Percentiles rank a stretch among this genome's conserved stretches.
These are phyloP conservation scores for Myiotriccus ornatus DNA, from an alignment of 2,797 vertebrate genomes.

Conservation along the genomic window DNA sequence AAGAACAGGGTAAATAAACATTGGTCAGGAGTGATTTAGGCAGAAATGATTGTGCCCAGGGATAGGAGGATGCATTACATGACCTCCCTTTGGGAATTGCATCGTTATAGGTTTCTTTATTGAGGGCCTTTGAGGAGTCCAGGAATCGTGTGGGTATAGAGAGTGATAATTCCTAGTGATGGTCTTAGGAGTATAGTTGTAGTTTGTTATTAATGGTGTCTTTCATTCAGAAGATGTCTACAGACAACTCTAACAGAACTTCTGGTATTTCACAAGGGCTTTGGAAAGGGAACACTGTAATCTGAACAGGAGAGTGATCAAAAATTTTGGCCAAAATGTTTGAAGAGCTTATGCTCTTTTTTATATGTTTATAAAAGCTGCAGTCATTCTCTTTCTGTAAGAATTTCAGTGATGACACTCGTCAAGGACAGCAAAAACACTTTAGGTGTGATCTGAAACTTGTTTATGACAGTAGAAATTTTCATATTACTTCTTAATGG, in stretches of 20 bases:
- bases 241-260: neutral
- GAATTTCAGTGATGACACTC: neutral
- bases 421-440: neutral
- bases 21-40: neutral
- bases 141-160: neutral
- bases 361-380: neutral
- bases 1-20: neutral
- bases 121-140: neutral
- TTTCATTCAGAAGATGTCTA: neutral
- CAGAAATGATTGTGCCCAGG: neutral
- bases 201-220: neutral
- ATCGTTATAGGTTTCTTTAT: neutral
- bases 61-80: neutral
- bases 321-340: neutral
- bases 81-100: neutral
- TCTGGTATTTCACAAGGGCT: neutral
- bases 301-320: neutral
- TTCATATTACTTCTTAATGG: neutral
- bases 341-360: neutral
- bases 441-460: neutral
- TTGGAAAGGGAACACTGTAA: neutral
- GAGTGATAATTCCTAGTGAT: neutral
- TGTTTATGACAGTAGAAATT: neutral
- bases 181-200: neutral
- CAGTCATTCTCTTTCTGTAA: neutral